These are phyloP conservation scores for Patella vulgata DNA, from an alignment of 1,140 invertebrate species.

Conservation along the genomic window DNA sequence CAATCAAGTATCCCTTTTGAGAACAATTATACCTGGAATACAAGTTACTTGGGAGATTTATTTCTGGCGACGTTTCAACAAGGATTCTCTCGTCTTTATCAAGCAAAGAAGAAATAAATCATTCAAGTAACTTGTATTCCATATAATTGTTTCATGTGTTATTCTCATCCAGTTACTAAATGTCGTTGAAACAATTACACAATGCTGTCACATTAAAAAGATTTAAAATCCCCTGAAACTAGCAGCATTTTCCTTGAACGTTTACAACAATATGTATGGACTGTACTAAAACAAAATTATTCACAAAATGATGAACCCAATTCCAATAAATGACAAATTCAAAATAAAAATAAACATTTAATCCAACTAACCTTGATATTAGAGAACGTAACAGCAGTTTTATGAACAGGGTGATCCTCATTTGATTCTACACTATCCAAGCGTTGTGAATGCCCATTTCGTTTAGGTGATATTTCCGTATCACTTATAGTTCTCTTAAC, in stretches of 20 bases:
- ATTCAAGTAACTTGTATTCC: no score
- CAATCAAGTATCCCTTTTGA: no score
- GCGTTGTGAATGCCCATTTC: no score
- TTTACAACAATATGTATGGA: not conserved
- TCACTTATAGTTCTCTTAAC: conserved; percentile 54
- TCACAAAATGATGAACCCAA: not conserved
- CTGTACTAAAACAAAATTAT: not conserved
- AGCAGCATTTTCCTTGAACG: not conserved
- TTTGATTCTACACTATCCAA: conserved; percentile 22
- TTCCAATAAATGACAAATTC: not conserved
- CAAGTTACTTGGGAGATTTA: no score
- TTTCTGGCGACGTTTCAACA: no score
- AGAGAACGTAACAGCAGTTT: conserved; percentile 22
- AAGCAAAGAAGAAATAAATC: no score
- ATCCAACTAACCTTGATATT: conserved; percentile 24
- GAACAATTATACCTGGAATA: no score
- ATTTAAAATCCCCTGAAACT: not conserved
- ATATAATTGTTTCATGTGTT: no score
- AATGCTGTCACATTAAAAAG: not conserved
- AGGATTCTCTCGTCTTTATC: no score
- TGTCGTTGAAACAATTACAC: no score
- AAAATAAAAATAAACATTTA: not conserved
- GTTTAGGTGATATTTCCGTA: conserved; percentile 42
- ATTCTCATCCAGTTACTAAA: no score
- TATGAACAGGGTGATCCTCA: conserved; percentile 5